These are phyloP conservation scores for Eubasilissa splendida DNA, from an alignment of 2,888 invertebrate genomes.

Conservation along the genomic window DNA sequence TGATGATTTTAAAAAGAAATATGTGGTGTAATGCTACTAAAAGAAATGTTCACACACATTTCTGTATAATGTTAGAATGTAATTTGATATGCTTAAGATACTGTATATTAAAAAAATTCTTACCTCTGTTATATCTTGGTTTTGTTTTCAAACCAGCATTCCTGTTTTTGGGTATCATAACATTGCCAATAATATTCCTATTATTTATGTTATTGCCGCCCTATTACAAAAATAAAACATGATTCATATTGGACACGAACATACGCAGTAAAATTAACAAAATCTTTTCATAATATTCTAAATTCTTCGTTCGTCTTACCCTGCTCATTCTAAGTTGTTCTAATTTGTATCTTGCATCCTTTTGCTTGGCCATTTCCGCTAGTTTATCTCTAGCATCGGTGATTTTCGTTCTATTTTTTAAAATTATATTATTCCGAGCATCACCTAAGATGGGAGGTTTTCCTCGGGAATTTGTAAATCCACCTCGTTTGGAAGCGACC, in stretches of 20 bases:
- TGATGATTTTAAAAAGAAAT: no score
- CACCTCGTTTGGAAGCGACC: slow-evolving; percentile 36
- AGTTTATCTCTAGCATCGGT: slow-evolving; percentile 87
- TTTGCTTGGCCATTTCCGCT: slow-evolving; percentile 81
- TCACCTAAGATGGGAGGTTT: slow-evolving; percentile 68
- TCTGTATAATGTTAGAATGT: no score
- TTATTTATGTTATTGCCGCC: slow-evolving; percentile 37
- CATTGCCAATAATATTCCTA: slow-evolving; percentile 41
- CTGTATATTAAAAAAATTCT: not conserved
- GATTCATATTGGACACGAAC: not conserved
- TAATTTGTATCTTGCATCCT: slow-evolving; percentile 83
- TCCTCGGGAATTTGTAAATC: slow-evolving; percentile 31
- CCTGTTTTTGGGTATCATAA: slow-evolving; percentile 45
- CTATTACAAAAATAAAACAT: not conserved
- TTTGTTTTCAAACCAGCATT: slow-evolving; percentile 45
- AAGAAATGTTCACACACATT: no score
- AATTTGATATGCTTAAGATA: not conserved
- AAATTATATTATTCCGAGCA: slow-evolving; percentile 85
- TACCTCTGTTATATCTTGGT: slow-evolving; percentile 52
- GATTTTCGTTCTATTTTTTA: slow-evolving; percentile 83
- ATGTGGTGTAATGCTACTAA: no score
- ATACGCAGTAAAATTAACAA: not conserved
- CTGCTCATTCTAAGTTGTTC: slow-evolving; percentile 75
- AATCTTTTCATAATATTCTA: not conserved
- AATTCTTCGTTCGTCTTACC: slow-evolving; percentile 60